Evolutionary conservation across 1,140 invertebrate species (phyloP).

Genomic region (Notospermus geniculatus): DNA sequence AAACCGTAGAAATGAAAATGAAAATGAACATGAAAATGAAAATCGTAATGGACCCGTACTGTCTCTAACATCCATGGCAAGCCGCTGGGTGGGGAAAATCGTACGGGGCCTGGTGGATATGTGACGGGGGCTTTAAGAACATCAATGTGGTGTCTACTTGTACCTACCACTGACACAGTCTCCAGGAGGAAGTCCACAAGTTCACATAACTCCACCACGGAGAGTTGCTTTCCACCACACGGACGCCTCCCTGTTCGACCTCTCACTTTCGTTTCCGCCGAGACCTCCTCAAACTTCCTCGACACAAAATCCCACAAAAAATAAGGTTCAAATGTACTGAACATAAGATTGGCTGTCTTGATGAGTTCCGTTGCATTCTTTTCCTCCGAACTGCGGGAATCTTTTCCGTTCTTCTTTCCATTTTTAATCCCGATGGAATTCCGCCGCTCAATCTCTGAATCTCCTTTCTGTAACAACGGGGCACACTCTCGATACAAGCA

Average conservation of each 20-base stretch:
- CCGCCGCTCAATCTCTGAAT: conserved; percentile 12
- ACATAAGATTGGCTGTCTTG: conserved; percentile 82
- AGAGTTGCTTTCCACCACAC: conserved; percentile 25
- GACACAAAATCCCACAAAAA: conserved; percentile 86
- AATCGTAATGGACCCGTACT: no score
- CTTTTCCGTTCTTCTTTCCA: conserved; percentile 16
- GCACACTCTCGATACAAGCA: conserved; percentile 53
- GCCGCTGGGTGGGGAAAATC: no score
- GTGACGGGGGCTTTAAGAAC: no score
- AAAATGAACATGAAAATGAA: no score
- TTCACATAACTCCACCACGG: conserved; percentile 62
- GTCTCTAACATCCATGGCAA: no score
- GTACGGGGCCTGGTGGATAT: no score
- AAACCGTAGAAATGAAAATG: no score
- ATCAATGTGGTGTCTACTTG: not conserved
- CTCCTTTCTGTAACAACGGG: not conserved
- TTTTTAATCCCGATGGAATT: conserved; percentile 18
- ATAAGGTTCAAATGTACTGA: conserved; percentile 78
- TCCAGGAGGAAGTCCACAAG: conserved; percentile 78
- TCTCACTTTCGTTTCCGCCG: conserved; percentile 43
- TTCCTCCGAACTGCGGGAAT: conserved; percentile 11
- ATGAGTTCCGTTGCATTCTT: conserved; percentile 58
- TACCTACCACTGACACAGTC: conserved; percentile 66
- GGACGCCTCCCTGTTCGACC: conserved; percentile 10
- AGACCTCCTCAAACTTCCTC: conserved; percentile 67